Evolutionary conservation across 2,113 vertebrate genomes (phyloP).

Genomic region (Nanger granti): DNA sequence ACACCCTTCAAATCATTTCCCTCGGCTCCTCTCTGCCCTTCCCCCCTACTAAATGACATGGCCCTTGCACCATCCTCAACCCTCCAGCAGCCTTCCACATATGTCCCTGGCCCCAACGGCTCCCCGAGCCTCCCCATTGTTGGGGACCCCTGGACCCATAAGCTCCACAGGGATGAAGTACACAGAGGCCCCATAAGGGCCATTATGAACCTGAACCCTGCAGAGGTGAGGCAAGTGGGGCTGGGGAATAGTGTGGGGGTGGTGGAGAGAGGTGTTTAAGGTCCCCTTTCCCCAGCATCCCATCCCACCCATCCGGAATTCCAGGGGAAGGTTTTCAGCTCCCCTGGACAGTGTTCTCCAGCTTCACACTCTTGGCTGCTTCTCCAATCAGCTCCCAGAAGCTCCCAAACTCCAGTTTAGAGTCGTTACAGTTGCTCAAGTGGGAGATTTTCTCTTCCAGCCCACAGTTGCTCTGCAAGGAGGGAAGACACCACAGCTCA

Average conservation of each 20-base stretch:
- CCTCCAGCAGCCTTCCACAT: not conserved
- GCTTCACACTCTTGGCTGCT: slow-evolving; percentile 76
- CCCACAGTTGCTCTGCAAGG: slow-evolving; percentile 73
- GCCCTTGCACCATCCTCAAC: not conserved
- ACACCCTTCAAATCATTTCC: not conserved
- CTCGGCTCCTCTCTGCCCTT: slow-evolving; percentile 3
- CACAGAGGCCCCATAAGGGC: not conserved
- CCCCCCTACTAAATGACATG: not conserved
- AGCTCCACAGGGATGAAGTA: not conserved
- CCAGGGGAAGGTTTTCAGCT: slow-evolving; percentile 32
- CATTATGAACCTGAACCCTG: not conserved
- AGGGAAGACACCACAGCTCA: slow-evolving; percentile 34
- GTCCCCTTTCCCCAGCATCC: not conserved
- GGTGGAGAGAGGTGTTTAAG: not conserved
- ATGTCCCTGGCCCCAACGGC: not conserved
- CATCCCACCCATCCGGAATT: not conserved
- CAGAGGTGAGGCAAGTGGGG: slow-evolving; percentile 1
- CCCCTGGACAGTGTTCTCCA: slow-evolving; percentile 27
- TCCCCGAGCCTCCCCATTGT: not conserved
- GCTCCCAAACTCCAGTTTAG: slow-evolving; percentile 80
- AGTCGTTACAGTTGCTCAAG: slow-evolving; percentile 75
- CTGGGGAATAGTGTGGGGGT: not conserved
- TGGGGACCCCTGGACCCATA: not conserved
- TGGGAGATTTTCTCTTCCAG: slow-evolving; percentile 81
- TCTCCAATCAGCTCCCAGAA: slow-evolving; percentile 85